These are phyloP conservation scores for Acrossocheilus wenchowensis DNA, from an alignment of 2,797 vertebrate genomes.

Conservation along the genomic window DNA sequence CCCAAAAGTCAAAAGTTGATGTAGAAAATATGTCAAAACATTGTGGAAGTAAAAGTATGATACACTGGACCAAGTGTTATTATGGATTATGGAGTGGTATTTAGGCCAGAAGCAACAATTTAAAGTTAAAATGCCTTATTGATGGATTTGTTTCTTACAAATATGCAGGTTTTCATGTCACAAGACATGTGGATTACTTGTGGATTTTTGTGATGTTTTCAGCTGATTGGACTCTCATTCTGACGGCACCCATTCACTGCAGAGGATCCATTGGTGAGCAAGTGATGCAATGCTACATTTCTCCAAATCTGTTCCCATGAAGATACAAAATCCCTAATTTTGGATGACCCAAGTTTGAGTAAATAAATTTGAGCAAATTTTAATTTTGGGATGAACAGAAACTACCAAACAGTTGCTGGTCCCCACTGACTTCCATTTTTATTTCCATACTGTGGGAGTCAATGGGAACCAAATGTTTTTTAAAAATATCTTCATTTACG, in stretches of 20 bases:
- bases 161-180: neutral
- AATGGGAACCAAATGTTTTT: neutral
- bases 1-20: constrained; percentile 16
- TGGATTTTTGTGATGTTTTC: neutral
- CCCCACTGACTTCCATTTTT: neutral
- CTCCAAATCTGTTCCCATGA: neutral
- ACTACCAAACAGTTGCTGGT: neutral
- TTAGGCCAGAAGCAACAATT: neutral
- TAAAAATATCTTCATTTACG: neutral
- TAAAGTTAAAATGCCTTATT: neutral
- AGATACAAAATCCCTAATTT: neutral
- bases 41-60: neutral
- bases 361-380: neutral
- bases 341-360: neutral
- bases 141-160: neutral
- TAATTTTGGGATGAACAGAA: neutral
- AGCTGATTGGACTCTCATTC: neutral
- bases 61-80: neutral
- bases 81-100: neutral
- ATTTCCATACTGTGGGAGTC: neutral
- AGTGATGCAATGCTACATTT: neutral
- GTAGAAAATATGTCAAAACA: constrained; percentile 14
- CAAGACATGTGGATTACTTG: neutral
- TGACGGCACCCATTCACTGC: neutral
- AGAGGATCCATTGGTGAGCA: neutral